phyloP scores from a whole-genome alignment of 1,140 invertebrate genomes.

The Pissodes strobi region DNA sequence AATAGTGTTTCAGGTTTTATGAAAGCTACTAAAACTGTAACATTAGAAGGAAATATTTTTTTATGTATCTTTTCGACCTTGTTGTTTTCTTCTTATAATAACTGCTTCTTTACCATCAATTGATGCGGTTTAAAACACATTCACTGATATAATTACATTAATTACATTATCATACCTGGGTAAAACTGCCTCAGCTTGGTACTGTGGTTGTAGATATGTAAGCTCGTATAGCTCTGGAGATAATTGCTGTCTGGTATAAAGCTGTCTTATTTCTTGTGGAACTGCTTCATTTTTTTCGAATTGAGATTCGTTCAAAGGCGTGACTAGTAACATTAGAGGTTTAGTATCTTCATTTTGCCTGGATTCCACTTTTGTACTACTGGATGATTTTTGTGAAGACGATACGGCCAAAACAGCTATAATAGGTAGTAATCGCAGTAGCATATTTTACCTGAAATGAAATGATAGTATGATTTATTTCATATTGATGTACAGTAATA shows the following conservation, averaged over 20 bases:
- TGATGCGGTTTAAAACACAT: slow-evolving; percentile 2
- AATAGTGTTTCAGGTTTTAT: too few relatives aligned
- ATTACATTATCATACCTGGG: slow-evolving; percentile 4
- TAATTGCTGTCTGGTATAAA: slow-evolving; percentile 27
- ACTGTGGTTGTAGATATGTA: slow-evolving; percentile 15
- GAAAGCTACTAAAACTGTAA: too few relatives aligned
- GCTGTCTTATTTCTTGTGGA: slow-evolving; percentile 4
- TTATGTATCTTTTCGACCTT: too few relatives aligned
- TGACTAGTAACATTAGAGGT: background rate
- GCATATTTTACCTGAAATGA: background rate
- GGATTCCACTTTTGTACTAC: background rate
- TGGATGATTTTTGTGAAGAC: background rate
- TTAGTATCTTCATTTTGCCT: background rate
- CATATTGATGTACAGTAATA: too few relatives aligned
- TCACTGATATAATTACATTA: background rate
- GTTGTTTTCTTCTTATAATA: too few relatives aligned
- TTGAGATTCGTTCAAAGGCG: background rate
- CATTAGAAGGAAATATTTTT: too few relatives aligned
- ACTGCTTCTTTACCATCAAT: too few relatives aligned
- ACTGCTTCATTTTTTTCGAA: background rate
- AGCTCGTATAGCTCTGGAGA: slow-evolving; percentile 22
- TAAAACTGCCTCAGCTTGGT: too few relatives aligned
- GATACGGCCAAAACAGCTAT: background rate
- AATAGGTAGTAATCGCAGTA: background rate
- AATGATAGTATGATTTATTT: background rate